These are phyloP conservation scores for Drosophila varians DNA, from an alignment of 1,140 invertebrate species.

Conservation along the genomic window DNA sequence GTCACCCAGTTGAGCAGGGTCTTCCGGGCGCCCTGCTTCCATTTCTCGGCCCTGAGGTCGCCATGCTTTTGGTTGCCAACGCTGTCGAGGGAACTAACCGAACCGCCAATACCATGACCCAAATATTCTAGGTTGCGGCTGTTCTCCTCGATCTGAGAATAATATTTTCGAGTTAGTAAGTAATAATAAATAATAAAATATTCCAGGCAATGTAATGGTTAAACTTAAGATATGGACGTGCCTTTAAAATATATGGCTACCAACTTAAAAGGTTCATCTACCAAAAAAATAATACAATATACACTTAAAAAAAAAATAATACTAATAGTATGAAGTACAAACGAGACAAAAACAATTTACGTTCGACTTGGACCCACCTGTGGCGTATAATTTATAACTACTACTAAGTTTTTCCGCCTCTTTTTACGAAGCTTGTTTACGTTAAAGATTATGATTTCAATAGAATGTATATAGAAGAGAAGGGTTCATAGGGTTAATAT, in stretches of 20 bases:
- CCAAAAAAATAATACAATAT: conserved; percentile 18
- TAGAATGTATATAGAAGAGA: conserved; percentile 72
- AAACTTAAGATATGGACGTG: conserved; percentile 53
- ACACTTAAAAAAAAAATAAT: background rate
- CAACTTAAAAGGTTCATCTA: conserved; percentile 38
- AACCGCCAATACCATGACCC: conserved; percentile 90
- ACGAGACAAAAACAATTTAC: conserved; percentile 25
- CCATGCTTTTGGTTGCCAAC: conserved; percentile 84
- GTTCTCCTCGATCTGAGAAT: conserved; percentile 96
- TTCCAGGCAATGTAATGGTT: conserved; percentile 30
- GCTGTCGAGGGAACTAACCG: conserved; percentile 92
- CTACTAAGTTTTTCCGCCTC: conserved; percentile 83
- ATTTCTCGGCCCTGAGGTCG: conserved; percentile 89
- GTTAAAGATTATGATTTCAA: conserved; percentile 49
- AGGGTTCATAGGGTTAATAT: conserved; percentile 66
- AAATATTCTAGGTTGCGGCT: conserved; percentile 94
- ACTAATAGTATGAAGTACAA: conserved; percentile 19
- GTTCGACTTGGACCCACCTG: conserved; percentile 70
- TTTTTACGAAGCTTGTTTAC: conserved; percentile 83
- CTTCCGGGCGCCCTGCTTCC: conserved; percentile 95
- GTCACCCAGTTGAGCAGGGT: conserved; percentile 97
- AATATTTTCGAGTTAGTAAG: background rate
- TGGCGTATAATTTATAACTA: conserved; percentile 84
- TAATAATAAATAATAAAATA: background rate
- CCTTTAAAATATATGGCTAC: conserved; percentile 33